Conservation (phyloP, 1,140 invertebrate genomes). For the Drosophila gunungcola region DNA sequence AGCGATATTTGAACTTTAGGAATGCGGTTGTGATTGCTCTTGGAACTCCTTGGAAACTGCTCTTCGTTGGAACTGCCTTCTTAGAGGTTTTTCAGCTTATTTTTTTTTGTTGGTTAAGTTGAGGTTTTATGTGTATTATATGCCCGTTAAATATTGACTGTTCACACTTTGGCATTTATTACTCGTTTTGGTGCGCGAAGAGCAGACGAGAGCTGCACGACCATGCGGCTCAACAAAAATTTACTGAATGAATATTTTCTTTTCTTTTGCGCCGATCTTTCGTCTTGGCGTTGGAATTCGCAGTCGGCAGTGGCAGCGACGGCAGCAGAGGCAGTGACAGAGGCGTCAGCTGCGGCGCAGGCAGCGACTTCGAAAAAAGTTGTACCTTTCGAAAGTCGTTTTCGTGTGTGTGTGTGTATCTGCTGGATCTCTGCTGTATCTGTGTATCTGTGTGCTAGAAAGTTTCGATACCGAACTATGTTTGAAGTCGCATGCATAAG, state of each 20-base stretch:
- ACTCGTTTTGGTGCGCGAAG: conserved; percentile 19
- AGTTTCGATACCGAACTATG: conserved; percentile 60
- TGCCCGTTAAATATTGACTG: conserved; percentile 50
- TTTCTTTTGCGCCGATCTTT: conserved; percentile 83
- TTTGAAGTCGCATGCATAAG: conserved; percentile 68
- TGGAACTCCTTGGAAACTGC: conserved; percentile 38
- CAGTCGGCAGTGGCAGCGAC: conserved; percentile 8
- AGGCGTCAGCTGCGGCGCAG: conserved; percentile 4
- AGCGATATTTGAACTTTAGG: conserved; percentile 80
- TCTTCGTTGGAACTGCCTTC: conserved; percentile 15
- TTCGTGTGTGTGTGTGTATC: conserved; percentile 27
- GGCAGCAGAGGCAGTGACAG: conserved; percentile 15
- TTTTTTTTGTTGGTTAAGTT: conserved; percentile 5
- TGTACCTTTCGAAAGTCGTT: conserved; percentile 61
- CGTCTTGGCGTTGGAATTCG: conserved; percentile 39
- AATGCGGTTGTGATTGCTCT: conserved; percentile 78
- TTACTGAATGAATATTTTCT: conserved; percentile 65
- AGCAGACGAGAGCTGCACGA: conserved; percentile 17
- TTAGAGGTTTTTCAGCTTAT: not conserved
- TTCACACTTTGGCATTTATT: conserved; percentile 50
- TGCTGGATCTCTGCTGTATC: conserved; percentile 39
- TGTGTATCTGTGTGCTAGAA: conserved; percentile 76
- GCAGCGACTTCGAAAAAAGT: conserved; percentile 32
- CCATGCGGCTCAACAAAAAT: conserved; percentile 32
- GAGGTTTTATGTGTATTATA: not conserved